phyloP scores from a whole-genome alignment of 2,888 invertebrate genomes.

The Drosophila tripunctata region DNA sequence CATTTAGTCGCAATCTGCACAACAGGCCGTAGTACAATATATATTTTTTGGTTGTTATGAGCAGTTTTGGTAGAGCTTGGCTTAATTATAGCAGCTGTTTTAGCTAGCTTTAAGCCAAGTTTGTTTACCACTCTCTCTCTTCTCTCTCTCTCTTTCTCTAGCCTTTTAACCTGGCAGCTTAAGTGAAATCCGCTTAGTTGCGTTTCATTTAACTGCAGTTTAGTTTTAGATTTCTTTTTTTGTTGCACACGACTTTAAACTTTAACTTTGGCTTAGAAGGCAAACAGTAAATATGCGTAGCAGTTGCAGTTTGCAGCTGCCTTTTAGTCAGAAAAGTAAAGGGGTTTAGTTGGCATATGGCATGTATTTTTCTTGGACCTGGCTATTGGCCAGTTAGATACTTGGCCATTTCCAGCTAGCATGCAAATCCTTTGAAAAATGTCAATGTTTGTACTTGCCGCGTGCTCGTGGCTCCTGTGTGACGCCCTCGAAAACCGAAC shows the following conservation, averaged over 20 bases:
- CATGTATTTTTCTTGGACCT: constrained; percentile 64
- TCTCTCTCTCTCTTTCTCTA: background rate
- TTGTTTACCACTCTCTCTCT: background rate
- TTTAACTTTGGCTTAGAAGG: constrained; percentile 14
- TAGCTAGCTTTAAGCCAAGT: constrained; percentile 2
- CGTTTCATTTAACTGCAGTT: constrained; percentile 42
- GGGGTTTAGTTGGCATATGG: constrained; percentile 40
- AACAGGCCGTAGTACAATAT: background rate
- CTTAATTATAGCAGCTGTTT: constrained; percentile 7
- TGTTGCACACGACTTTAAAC: constrained; percentile 19
- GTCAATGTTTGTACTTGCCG: constrained; percentile 65
- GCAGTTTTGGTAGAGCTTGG: background rate
- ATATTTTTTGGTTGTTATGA: background rate
- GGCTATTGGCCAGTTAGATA: constrained; percentile 17
- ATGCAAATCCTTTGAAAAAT: constrained; percentile 73
- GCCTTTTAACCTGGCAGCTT: constrained; percentile 18
- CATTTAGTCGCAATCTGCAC: background rate
- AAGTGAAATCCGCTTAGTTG: constrained; percentile 57
- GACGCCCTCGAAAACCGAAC: background rate
- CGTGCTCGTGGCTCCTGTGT: background rate
- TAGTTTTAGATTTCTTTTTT: background rate
- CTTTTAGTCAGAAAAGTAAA: constrained; percentile 47
- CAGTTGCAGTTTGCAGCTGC: no score
- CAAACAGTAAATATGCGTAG: constrained; percentile 27
- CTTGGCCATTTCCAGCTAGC: constrained; percentile 42